Percentiles rank a stretch among this genome's conserved stretches.
Evolutionary conservation across 2,113 vertebrate species (phyloP).

Genomic region (Chauna torquata): DNA sequence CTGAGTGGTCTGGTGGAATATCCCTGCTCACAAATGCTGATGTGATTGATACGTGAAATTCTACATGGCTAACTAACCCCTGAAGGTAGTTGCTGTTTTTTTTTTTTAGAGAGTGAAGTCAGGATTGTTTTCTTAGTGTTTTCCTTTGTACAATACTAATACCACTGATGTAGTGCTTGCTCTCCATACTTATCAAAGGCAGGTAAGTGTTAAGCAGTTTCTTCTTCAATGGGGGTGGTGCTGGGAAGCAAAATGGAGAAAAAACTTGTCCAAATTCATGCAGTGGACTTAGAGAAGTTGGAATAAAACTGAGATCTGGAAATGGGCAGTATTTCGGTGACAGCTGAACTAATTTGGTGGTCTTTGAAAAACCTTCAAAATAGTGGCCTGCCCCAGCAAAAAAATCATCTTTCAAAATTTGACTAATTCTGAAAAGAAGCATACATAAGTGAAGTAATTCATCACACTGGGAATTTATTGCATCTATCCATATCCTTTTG

Average conservation of each 20-base stretch:
- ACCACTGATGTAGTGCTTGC: neutral
- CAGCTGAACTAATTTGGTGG: neutral
- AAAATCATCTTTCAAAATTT: neutral
- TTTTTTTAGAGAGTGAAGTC: neutral
- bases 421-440: neutral
- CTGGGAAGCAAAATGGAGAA: neutral
- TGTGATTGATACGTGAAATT: neutral
- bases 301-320: neutral
- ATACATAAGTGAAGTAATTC: neutral
- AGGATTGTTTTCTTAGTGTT: neutral
- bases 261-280: neutral
- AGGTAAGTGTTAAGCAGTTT: neutral
- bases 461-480: neutral
- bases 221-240: accelerated
- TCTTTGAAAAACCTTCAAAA: neutral
- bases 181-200: neutral
- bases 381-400: neutral
- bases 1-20: neutral
- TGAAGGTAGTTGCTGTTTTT: neutral
- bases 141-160: neutral
- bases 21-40: neutral
- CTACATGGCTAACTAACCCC: neutral
- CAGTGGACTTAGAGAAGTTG: neutral
- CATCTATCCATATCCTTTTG: neutral
- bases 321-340: neutral